Conservation (phyloP, 2,113 vertebrate species). For the Crypturellus undulatus region DNA sequence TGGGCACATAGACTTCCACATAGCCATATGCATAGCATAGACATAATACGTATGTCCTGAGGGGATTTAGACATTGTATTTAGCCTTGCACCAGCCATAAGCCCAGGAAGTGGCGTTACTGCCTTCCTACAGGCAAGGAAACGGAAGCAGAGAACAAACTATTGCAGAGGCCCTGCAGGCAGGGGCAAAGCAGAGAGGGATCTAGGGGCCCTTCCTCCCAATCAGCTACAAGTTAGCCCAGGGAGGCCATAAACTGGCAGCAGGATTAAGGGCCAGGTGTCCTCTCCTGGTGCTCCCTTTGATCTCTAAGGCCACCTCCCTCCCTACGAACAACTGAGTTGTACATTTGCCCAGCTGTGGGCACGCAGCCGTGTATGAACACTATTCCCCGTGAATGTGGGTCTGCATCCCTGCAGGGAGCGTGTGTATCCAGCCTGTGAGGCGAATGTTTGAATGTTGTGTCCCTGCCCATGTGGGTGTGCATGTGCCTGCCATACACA, state of each 20-base stretch:
- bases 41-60: not conserved
- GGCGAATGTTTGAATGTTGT: not conserved
- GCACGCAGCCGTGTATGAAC: not conserved
- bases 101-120: not conserved
- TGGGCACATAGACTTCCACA: not conserved
- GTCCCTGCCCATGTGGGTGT: not conserved
- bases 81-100: not conserved
- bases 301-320: not conserved
- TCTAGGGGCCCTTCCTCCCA: not conserved
- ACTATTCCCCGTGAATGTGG: slow-evolving; percentile 45
- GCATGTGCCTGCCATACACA: not conserved
- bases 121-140: not conserved
- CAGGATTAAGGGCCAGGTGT: not conserved
- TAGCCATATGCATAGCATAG: not conserved
- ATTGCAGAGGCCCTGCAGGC: not conserved
- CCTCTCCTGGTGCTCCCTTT: not conserved
- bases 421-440: not conserved
- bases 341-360: not conserved
- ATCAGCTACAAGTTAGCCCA: not conserved
- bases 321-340: not conserved
- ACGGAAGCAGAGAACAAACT: not conserved
- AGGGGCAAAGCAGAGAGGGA: not conserved
- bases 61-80: not conserved
- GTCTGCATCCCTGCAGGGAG: slow-evolving; percentile 36
- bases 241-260: not conserved